Conservation (phyloP, 2,113 vertebrate species). For the Triplophysa rosa region DNA sequence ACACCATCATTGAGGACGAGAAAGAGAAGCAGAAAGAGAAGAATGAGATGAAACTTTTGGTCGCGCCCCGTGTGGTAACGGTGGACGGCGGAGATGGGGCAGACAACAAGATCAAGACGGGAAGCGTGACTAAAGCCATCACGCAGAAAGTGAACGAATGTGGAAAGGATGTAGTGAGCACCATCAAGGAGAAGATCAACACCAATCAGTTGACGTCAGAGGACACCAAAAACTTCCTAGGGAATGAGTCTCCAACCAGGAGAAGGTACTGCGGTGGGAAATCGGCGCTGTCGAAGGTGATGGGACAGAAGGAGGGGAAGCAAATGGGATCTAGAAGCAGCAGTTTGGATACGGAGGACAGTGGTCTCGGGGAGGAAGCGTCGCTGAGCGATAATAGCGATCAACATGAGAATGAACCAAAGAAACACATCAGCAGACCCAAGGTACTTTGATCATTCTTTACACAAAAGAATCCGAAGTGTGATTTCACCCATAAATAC, state of each 20-base stretch:
- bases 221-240: conserved; percentile 59
- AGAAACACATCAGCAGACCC: conserved; percentile 57
- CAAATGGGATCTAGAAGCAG: conserved; percentile 65
- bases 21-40: conserved; percentile 47
- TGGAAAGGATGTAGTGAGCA: conserved; percentile 59
- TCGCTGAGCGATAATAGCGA: conserved; percentile 64
- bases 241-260: conserved; percentile 72
- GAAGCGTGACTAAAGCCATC: conserved; percentile 59
- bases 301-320: conserved; percentile 58
- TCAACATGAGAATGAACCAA: conserved; percentile 19
- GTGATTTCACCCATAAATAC: too few species aligned
- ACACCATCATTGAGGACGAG: conserved; percentile 58
- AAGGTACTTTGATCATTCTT: conserved; percentile 62
- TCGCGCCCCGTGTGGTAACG: conserved; percentile 54
- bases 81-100: neutral
- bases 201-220: conserved; percentile 63
- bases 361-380: conserved; percentile 70
- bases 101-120: conserved; percentile 60
- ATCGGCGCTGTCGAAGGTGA: conserved; percentile 9
- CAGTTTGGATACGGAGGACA: conserved; percentile 74
- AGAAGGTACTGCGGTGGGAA: conserved; percentile 60
- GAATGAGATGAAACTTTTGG: conserved; percentile 55
- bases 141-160: conserved; percentile 62
- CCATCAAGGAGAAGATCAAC: conserved; percentile 67
- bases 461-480: too few species aligned